Percentiles rank a stretch among this genome's conserved stretches.
Evolutionary conservation across 2,113 vertebrate species (phyloP).

Genomic region (Diadophis punctatus): DNA sequence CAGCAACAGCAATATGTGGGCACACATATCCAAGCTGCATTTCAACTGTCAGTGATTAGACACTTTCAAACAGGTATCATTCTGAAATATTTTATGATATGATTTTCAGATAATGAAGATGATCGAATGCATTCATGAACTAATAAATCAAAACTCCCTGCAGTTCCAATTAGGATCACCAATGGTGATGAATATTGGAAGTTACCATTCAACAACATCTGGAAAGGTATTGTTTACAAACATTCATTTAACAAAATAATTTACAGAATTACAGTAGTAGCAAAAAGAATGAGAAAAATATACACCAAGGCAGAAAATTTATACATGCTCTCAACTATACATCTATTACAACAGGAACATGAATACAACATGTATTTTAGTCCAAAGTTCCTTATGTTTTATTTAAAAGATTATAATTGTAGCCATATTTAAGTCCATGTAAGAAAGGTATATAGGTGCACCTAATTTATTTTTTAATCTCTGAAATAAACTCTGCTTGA

Average conservation of each 20-base stretch:
- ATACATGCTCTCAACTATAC: background rate
- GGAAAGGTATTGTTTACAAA: background rate
- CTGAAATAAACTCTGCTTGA: background rate
- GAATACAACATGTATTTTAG: background rate
- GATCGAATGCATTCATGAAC: background rate
- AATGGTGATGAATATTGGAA: background rate
- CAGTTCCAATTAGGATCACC: background rate
- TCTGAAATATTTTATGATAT: background rate
- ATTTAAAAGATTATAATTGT: background rate
- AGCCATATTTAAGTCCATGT: background rate
- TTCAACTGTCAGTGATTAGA: background rate
- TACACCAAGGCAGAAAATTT: background rate
- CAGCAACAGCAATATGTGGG: background rate
- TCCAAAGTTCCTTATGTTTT: background rate
- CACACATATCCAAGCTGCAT: background rate
- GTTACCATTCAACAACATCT: background rate
- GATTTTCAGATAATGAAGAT: background rate
- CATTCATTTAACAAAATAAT: background rate
- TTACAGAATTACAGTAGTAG: background rate
- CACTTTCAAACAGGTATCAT: background rate
- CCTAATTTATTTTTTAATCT: background rate
- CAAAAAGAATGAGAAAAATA: background rate
- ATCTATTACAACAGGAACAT: background rate
- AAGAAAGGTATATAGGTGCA: background rate
- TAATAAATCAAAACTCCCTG: background rate